A percentile compares a stretch with the other conserved stretches of the same genome.
phyloP scores from a whole-genome alignment of 2,113 vertebrate genomes.

The Amphiprion ocellaris region DNA sequence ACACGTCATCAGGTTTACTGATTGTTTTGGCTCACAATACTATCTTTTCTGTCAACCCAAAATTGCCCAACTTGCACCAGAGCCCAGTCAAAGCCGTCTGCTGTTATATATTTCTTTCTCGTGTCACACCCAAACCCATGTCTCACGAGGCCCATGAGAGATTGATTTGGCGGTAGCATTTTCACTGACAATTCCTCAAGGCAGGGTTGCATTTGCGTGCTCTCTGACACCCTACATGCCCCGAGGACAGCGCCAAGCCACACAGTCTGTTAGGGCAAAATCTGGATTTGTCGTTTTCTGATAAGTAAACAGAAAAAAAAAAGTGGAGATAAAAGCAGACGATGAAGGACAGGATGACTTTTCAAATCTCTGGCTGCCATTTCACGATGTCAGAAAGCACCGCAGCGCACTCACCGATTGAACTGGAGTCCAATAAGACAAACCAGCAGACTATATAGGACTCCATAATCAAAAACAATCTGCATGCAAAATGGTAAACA shows the following conservation, averaged over 20 bases:
- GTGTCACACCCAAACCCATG: slow-evolving; percentile 58
- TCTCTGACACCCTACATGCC: slow-evolving; percentile 74
- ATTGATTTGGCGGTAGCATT: slow-evolving; percentile 79
- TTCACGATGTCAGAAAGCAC: slow-evolving; percentile 61
- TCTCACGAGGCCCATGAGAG: slow-evolving; percentile 67
- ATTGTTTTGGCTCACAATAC: not conserved
- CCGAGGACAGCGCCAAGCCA: slow-evolving; percentile 68
- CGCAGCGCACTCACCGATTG: slow-evolving; percentile 12
- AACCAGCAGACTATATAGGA: slow-evolving; percentile 56
- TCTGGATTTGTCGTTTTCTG: slow-evolving; percentile 79
- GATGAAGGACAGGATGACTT: slow-evolving; percentile 76
- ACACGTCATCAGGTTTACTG: not conserved
- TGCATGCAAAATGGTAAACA: slow-evolving; percentile 82
- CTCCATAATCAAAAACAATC: slow-evolving; percentile 75
- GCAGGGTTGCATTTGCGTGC: slow-evolving; percentile 68
- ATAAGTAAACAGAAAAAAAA: slow-evolving; percentile 73
- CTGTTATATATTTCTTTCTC: slow-evolving; percentile 12
- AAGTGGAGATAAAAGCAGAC: slow-evolving; percentile 71
- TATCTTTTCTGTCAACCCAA: slow-evolving; percentile 22
- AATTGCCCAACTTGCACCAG: slow-evolving; percentile 12
- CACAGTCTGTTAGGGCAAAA: slow-evolving; percentile 76
- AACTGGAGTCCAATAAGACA: slow-evolving; percentile 47
- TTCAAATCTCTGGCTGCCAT: slow-evolving; percentile 69
- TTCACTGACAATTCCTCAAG: slow-evolving; percentile 78
- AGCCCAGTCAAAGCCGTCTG: slow-evolving; percentile 14